A percentile compares a stretch with the other conserved stretches of the same genome.
These are phyloP conservation scores for Microcebus ravelobensis DNA, from an alignment of 2,113 vertebrate species.

Conservation along the genomic window DNA sequence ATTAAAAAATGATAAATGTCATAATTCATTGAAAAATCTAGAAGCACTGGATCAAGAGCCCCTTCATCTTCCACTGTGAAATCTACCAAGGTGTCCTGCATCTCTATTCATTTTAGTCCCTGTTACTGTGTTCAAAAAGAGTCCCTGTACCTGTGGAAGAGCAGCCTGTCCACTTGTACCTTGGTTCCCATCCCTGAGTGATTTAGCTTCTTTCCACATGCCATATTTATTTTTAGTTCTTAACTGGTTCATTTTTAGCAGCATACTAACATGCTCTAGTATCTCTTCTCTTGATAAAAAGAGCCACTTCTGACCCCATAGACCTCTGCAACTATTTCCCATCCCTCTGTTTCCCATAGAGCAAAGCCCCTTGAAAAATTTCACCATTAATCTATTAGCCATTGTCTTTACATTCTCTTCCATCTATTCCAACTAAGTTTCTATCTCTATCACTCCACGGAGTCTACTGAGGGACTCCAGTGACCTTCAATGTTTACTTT, in stretches of 20 bases:
- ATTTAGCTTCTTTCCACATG: not conserved
- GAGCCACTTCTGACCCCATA: not conserved
- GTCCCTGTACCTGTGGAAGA: not conserved
- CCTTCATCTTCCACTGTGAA: not conserved
- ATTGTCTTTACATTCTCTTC: not conserved
- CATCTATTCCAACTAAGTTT: not conserved
- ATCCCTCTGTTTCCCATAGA: not conserved
- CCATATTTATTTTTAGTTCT: not conserved
- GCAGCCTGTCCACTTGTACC: not conserved
- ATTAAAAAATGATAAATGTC: not conserved
- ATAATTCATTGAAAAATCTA: not conserved
- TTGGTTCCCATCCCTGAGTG: not conserved
- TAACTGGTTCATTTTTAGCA: not conserved
- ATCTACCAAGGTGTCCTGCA: not conserved
- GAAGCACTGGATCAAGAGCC: not conserved
- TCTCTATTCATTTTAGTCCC: not conserved
- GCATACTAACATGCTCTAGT: not conserved
- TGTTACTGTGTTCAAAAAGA: not conserved
- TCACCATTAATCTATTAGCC: not conserved
- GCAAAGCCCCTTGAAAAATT: not conserved
- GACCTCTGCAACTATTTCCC: not conserved
- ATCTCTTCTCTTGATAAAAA: not conserved
- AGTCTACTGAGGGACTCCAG: not conserved
- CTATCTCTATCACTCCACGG: not conserved
- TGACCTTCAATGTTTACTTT: not conserved